These are phyloP conservation scores for Drosophila melanogaster DNA, from an alignment of 1,140 invertebrate species.

Conservation along the genomic window DNA sequence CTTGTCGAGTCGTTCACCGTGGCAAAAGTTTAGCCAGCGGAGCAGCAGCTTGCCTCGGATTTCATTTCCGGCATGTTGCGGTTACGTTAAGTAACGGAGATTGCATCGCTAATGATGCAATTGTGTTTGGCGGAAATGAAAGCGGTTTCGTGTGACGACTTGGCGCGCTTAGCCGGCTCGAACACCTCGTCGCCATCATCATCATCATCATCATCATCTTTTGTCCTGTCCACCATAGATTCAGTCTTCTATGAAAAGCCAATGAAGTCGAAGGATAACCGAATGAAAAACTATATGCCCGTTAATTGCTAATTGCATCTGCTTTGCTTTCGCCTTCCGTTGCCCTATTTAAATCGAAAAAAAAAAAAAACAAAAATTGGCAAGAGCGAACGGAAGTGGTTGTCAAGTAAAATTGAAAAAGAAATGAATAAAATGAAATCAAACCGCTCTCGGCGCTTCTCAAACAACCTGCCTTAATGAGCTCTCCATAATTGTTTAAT, in stretches of 20 bases:
- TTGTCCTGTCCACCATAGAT: background rate
- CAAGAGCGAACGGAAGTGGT: constrained; percentile 22
- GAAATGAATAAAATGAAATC: background rate
- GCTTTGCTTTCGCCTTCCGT: constrained; percentile 18
- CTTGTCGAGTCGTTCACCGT: constrained; percentile 80
- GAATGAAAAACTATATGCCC: constrained; percentile 48
- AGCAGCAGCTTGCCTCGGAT: constrained; percentile 68
- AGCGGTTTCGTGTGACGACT: constrained; percentile 79
- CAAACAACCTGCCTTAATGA: constrained; percentile 45
- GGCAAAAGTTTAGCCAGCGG: constrained; percentile 59
- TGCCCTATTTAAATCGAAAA: constrained; percentile 10
- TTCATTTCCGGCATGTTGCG: constrained; percentile 82
- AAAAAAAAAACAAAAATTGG: too few species aligned
- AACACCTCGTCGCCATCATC: constrained; percentile 6
- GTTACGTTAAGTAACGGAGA: constrained; percentile 82
- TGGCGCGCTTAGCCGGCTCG: constrained; percentile 24
- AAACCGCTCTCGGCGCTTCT: constrained; percentile 10
- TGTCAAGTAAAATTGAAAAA: constrained; percentile 2
- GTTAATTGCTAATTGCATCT: constrained; percentile 61
- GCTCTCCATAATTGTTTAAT: constrained; percentile 58
- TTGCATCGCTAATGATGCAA: constrained; percentile 83
- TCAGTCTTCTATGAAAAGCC: constrained; percentile 5
- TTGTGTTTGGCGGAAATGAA: constrained; percentile 81
- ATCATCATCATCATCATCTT: constrained; percentile 1
- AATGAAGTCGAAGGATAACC: constrained; percentile 51